Conservation (phyloP, 2,797 vertebrate genomes). For the Hypotaenidia okinawae region DNA sequence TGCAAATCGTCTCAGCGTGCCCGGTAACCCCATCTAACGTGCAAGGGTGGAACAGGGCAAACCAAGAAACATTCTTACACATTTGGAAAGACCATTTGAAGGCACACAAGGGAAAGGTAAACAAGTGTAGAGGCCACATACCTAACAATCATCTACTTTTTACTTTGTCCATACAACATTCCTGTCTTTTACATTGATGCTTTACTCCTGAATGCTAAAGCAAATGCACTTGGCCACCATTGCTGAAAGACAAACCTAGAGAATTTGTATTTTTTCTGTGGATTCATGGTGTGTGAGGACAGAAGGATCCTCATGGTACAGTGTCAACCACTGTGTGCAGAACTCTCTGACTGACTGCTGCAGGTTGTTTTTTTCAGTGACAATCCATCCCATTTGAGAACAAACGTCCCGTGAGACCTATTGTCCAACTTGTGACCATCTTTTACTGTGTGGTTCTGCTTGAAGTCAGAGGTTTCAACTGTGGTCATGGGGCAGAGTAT, state of each 20-base stretch:
- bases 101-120: background rate
- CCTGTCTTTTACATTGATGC: background rate
- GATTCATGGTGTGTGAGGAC: background rate
- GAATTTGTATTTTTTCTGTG: background rate
- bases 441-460: background rate
- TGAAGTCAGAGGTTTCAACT: background rate
- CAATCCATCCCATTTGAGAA: background rate
- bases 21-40: background rate
- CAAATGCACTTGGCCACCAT: background rate
- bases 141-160: background rate
- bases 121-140: accelerated
- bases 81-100: background rate
- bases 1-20: background rate
- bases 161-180: background rate
- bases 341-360: background rate
- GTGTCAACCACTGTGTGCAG: background rate
- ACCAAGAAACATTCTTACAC: background rate
- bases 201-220: background rate
- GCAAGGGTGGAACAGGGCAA: background rate
- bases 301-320: background rate
- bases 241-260: background rate
- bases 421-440: background rate
- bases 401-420: background rate
- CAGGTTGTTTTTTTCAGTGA: background rate
- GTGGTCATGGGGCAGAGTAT: background rate